These are phyloP conservation scores for Menura novaehollandiae DNA, from an alignment of 2,113 vertebrate species.

Conservation along the genomic window DNA sequence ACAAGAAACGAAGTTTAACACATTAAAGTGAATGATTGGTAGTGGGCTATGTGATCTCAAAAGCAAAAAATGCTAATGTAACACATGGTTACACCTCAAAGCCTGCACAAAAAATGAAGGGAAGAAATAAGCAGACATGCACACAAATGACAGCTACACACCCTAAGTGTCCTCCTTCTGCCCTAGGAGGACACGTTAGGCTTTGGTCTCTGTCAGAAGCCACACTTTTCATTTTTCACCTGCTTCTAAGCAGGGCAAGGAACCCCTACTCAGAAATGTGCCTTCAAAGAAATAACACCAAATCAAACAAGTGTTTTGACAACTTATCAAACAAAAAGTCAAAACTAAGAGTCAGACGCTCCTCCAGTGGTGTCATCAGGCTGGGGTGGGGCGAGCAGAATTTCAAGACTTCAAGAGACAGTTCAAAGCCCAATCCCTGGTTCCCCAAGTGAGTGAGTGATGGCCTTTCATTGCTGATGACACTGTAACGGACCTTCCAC, in stretches of 20 bases:
- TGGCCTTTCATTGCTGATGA: background rate
- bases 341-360: background rate
- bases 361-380: background rate
- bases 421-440: background rate
- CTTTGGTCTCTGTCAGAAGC: background rate
- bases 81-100: background rate
- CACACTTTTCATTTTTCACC: background rate
- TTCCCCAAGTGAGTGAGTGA: background rate
- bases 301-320: background rate
- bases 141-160: background rate
- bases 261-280: background rate
- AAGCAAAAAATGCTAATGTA: background rate
- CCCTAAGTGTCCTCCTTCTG: background rate
- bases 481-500: background rate
- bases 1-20: background rate
- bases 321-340: background rate
- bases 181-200: accelerated
- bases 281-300: background rate
- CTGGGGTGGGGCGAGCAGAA: background rate
- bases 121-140: background rate
- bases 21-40: background rate
- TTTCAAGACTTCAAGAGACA: background rate
- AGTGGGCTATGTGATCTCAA: background rate
- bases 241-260: background rate
- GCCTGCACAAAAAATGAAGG: background rate